A percentile compares a stretch with the other conserved stretches of the same genome.
These are phyloP conservation scores for Lynx canadensis DNA, from an alignment of 2,113 vertebrate genomes.

Conservation along the genomic window DNA sequence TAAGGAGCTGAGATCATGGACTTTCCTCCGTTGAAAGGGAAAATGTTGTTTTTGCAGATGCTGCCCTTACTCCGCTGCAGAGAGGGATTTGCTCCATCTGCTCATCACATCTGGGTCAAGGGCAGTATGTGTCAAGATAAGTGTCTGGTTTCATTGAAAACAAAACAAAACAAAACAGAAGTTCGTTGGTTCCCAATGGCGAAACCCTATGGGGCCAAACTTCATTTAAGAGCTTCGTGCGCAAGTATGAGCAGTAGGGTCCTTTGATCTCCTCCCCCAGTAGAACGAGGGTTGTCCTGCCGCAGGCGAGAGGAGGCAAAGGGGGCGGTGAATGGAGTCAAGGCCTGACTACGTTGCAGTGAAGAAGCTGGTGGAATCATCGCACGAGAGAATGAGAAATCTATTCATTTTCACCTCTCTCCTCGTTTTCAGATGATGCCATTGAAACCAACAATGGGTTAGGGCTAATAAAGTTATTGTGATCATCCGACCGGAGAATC, in stretches of 20 bases:
- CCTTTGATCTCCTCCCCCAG: neutral
- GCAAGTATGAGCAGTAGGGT: neutral
- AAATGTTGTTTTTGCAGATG: neutral
- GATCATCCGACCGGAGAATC: neutral
- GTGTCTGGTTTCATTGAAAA: constrained; percentile 11
- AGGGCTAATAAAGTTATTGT: neutral
- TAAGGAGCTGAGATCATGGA: neutral
- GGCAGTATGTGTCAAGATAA: neutral
- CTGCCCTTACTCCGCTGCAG: neutral
- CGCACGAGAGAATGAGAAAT: neutral
- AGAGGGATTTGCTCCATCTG: constrained; percentile 20
- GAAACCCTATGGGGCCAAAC: neutral
- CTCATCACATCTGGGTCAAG: constrained; percentile 31
- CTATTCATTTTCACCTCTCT: neutral
- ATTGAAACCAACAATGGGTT: neutral
- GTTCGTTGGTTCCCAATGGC: neutral
- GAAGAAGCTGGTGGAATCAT: neutral
- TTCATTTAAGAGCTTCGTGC: neutral
- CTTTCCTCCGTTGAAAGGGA: constrained; percentile 22
- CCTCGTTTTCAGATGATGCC: neutral
- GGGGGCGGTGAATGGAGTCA: neutral
- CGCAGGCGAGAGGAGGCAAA: neutral
- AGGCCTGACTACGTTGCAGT: neutral
- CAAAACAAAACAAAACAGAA: neutral
- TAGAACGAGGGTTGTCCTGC: neutral